phyloP scores from a whole-genome alignment of 2,113 vertebrate genomes.

The Ptilorrhoa leucosticta region DNA sequence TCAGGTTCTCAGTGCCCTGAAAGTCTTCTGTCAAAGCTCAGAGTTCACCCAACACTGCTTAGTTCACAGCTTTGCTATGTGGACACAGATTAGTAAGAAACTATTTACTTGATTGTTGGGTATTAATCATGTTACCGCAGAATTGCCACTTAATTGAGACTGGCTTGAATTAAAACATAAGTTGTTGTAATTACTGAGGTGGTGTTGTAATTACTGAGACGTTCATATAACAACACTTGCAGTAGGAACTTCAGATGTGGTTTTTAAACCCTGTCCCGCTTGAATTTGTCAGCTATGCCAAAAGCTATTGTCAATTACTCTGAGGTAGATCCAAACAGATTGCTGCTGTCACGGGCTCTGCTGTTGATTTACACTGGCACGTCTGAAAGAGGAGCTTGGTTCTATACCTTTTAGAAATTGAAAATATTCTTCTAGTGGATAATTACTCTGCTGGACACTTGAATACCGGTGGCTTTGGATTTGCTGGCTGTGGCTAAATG shows the following conservation, averaged over 20 bases:
- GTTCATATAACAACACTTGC: background rate
- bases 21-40: background rate
- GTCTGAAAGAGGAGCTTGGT: background rate
- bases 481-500: slow-evolving; percentile 1
- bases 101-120: background rate
- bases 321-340: background rate
- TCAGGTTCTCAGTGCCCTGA: background rate
- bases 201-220: background rate
- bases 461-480: background rate
- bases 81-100: background rate
- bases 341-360: background rate
- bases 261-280: slow-evolving; percentile 10
- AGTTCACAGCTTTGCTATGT: background rate
- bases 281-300: background rate
- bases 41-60: background rate
- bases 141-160: background rate
- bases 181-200: background rate
- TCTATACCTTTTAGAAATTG: background rate
- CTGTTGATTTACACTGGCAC: background rate
- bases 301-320: background rate
- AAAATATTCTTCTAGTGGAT: background rate
- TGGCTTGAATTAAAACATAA: background rate
- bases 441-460: background rate
- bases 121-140: slow-evolving; percentile 6
- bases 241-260: slow-evolving; percentile 8